phyloP scores from a whole-genome alignment of 1,140 invertebrate genomes.

The Brachionus angularis region DNA sequence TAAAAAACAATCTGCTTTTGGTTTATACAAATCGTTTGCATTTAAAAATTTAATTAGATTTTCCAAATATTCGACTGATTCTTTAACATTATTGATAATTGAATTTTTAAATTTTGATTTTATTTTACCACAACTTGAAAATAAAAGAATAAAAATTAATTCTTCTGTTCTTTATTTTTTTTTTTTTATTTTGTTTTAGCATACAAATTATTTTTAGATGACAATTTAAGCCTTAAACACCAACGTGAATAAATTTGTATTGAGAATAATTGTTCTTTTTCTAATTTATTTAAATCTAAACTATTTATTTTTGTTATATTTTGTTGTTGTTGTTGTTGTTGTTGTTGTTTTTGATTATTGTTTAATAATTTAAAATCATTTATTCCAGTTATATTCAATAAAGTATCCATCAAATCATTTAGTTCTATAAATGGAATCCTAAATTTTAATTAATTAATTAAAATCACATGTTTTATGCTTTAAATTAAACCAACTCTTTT shows the following conservation, averaged over 20 bases:
- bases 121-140: not conserved
- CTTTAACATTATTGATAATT: not conserved
- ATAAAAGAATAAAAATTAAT: too few relatives aligned
- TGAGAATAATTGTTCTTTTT: not conserved
- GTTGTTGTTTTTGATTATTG: too few relatives aligned
- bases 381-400: too few relatives aligned
- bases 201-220: constrained; percentile 24
- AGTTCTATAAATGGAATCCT: constrained; percentile 16
- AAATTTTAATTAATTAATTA: not conserved
- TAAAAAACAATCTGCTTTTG: constrained; percentile 14
- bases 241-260: constrained; percentile 17
- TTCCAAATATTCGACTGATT: constrained; percentile 20
- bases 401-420: constrained; percentile 20
- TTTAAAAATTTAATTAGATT: constrained; percentile 13
- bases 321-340: not conserved
- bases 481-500: constrained; percentile 19
- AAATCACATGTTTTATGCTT: not conserved
- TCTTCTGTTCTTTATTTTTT: too few relatives aligned
- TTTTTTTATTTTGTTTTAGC: not conserved
- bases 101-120: not conserved
- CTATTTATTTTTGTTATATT: constrained; percentile 7
- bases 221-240: constrained; percentile 1
- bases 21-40: constrained; percentile 2
- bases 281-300: constrained; percentile 16
- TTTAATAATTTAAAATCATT: too few relatives aligned